Conservation (phyloP, 2,113 vertebrate species). For the Crotophaga sulcirostris region DNA sequence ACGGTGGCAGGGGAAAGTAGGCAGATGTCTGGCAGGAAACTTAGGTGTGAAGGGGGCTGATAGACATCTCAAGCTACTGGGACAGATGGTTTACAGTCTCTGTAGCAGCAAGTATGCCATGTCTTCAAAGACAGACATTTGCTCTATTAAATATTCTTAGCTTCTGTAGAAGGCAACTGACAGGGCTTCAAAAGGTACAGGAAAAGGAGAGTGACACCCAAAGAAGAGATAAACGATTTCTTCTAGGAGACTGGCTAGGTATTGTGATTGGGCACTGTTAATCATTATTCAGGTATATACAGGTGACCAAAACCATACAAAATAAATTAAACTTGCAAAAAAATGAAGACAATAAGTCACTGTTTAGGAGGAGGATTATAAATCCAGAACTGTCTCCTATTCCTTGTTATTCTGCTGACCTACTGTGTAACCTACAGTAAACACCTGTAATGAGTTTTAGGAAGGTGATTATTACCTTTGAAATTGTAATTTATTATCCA, state of each 20-base stretch:
- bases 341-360: not conserved
- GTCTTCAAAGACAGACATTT: not conserved
- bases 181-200: not conserved
- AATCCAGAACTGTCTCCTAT: not conserved
- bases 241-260: not conserved
- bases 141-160: not conserved
- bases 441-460: not conserved
- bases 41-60: not conserved
- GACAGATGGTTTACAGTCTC: not conserved
- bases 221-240: not conserved
- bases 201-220: not conserved
- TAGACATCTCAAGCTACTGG: not conserved
- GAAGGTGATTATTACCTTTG: not conserved
- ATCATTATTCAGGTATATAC: not conserved
- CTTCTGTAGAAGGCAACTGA: not conserved
- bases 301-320: not conserved
- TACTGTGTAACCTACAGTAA: not conserved
- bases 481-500: not conserved
- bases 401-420: not conserved
- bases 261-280: not conserved
- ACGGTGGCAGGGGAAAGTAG: not conserved
- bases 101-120: not conserved
- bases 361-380: not conserved
- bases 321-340: not conserved
- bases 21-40: constrained; percentile 38